Percentiles rank a stretch among this genome's conserved stretches.
These are phyloP conservation scores for Drymonia ruficornis DNA, from an alignment of 2,888 invertebrate genomes.

Conservation along the genomic window DNA sequence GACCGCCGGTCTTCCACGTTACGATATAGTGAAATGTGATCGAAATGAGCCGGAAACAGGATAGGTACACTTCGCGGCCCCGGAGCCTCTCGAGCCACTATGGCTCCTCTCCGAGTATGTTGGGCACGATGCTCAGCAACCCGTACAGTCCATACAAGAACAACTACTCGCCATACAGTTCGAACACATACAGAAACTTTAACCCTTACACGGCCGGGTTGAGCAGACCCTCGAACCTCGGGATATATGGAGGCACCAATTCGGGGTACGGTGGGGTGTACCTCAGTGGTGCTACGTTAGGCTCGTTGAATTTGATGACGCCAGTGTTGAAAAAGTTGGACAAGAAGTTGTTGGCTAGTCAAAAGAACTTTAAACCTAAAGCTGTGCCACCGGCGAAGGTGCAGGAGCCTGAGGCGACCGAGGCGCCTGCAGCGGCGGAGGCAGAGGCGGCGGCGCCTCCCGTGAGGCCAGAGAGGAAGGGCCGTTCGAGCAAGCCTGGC, in stretches of 20 bases:
- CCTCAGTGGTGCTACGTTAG: slow-evolving; percentile 84
- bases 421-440: slow-evolving; percentile 26
- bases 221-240: slow-evolving; percentile 66
- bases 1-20: slow-evolving; percentile 48
- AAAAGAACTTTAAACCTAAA: slow-evolving; percentile 79
- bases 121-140: slow-evolving; percentile 69
- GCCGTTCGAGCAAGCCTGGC: slow-evolving; percentile 50
- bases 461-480: slow-evolving; percentile 70
- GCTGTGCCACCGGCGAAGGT: slow-evolving; percentile 68
- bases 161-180: slow-evolving; percentile 68
- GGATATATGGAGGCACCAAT: slow-evolving; percentile 86
- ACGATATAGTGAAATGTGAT: slow-evolving; percentile 58
- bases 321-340: slow-evolving; percentile 82
- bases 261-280: slow-evolving; percentile 89
- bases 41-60: slow-evolving; percentile 79
- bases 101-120: slow-evolving; percentile 75
- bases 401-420: slow-evolving; percentile 42
- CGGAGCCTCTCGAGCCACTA: slow-evolving; percentile 73
- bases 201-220: slow-evolving; percentile 76
- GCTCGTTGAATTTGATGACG: slow-evolving; percentile 84
- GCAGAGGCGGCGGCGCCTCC: slow-evolving; percentile 47
- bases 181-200: slow-evolving; percentile 72
- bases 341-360: slow-evolving; percentile 75
- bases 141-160: slow-evolving; percentile 71
- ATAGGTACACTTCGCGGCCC: slow-evolving; percentile 71